phyloP scores from a whole-genome alignment of 2,113 vertebrate species.

The Stegastes partitus region DNA sequence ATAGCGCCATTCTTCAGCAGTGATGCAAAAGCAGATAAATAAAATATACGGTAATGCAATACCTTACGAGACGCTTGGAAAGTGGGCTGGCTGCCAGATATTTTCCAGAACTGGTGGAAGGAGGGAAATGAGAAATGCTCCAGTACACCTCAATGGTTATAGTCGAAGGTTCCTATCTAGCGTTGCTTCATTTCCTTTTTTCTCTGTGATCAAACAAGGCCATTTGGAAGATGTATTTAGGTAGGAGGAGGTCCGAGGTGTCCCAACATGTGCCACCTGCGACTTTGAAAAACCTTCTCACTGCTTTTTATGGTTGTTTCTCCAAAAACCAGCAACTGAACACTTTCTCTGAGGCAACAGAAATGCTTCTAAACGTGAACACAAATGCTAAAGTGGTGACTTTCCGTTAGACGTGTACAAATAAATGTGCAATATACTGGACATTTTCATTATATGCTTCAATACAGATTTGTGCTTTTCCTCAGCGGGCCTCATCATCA shows the following conservation, averaged over 20 bases:
- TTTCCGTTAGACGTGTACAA: neutral
- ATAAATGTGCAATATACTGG: neutral
- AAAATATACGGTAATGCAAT: conserved; percentile 64
- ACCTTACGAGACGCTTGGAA: conserved; percentile 43
- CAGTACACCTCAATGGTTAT: conserved; percentile 46
- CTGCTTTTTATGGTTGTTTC: conserved; percentile 43
- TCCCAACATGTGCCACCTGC: conserved; percentile 33
- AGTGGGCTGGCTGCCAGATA: conserved; percentile 49
- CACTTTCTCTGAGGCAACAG: neutral
- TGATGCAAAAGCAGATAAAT: conserved; percentile 69
- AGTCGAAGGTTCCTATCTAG: conserved; percentile 45
- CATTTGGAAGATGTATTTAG: conserved; percentile 57
- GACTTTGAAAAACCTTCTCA: conserved; percentile 45
- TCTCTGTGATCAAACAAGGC: conserved; percentile 39
- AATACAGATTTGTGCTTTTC: neutral
- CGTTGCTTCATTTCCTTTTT: conserved; percentile 54
- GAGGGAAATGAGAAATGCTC: conserved; percentile 59
- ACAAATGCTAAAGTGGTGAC: neutral
- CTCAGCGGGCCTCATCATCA: too few species aligned
- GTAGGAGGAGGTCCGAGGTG: conserved; percentile 38
- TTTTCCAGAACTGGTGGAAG: conserved; percentile 31
- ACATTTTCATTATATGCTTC: neutral
- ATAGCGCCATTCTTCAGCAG: conserved; percentile 53
- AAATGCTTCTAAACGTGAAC: conserved; percentile 8
- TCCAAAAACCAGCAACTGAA: conserved; percentile 5